Conservation (phyloP, 2,797 vertebrate genomes). For the Sebastolobus altivelis region DNA sequence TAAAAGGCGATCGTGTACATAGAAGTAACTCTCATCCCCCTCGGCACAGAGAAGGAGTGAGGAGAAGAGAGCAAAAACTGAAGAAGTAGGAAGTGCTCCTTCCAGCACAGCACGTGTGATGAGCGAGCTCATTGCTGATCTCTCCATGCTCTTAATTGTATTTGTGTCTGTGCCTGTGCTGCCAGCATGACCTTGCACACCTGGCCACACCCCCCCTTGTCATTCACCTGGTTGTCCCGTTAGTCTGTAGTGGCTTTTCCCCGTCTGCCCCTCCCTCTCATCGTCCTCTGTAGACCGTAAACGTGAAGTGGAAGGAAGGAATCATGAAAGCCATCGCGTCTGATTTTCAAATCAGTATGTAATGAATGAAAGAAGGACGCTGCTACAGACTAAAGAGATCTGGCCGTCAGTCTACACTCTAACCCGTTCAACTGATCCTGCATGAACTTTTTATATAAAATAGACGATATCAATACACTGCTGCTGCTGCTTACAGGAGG, state of each 20-base stretch:
- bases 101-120: conserved; percentile 34
- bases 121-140: conserved; percentile 48
- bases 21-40: conserved; percentile 47
- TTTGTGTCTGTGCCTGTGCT: conserved; percentile 76
- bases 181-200: conserved; percentile 79
- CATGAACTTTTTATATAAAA: conserved; percentile 73
- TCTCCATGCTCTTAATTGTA: conserved; percentile 61
- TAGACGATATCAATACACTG: conserved; percentile 56
- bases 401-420: conserved; percentile 24
- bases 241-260: conserved; percentile 52
- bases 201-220: conserved; percentile 39
- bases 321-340: conserved; percentile 44
- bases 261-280: conserved; percentile 18
- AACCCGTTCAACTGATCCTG: conserved; percentile 58
- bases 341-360: conserved; percentile 10
- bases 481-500: conserved; percentile 75
- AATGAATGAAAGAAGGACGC: conserved; percentile 38
- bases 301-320: conserved; percentile 16
- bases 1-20: conserved; percentile 60
- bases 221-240: conserved; percentile 54
- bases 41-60: conserved; percentile 34
- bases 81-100: conserved; percentile 56
- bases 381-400: conserved; percentile 46
- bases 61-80: conserved; percentile 34
- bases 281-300: conserved; percentile 27